phyloP scores from a whole-genome alignment of 2,888 invertebrate species.

The Drosophila buzzatii region DNA sequence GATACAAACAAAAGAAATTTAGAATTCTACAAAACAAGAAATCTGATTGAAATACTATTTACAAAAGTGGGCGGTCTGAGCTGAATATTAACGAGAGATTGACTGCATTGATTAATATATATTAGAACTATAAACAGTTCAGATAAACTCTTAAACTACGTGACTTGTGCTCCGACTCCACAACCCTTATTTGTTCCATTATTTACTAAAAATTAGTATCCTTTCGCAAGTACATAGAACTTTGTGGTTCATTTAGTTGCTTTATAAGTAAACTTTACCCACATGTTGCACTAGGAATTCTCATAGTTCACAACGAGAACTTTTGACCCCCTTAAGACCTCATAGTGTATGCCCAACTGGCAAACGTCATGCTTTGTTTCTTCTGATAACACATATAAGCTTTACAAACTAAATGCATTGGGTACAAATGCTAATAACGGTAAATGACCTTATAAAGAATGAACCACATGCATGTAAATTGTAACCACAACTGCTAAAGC shows the following conservation, averaged over 20 bases:
- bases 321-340: slow-evolving; percentile 6
- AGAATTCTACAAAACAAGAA: no score
- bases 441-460: slow-evolving; percentile 58
- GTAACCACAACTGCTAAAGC: slow-evolving; percentile 12
- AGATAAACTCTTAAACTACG: no score
- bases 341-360: slow-evolving; percentile 21
- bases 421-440: slow-evolving; percentile 73
- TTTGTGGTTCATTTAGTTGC: not conserved
- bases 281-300: slow-evolving; percentile 40
- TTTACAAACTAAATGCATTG: slow-evolving; percentile 68
- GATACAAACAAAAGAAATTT: no score
- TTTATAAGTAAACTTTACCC: slow-evolving; percentile 24
- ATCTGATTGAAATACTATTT: no score
- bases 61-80: no score
- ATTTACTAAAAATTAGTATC: no score
- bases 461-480: slow-evolving; percentile 23
- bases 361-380: slow-evolving; percentile 65
- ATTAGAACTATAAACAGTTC: no score
- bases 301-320: slow-evolving; percentile 31
- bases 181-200: no score
- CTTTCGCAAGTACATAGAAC: no score
- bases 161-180: no score
- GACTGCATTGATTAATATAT: no score
- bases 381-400: slow-evolving; percentile 53
- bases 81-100: no score